Conservation (phyloP, 1,140 invertebrate species). For the Metaphire vulgaris region DNA sequence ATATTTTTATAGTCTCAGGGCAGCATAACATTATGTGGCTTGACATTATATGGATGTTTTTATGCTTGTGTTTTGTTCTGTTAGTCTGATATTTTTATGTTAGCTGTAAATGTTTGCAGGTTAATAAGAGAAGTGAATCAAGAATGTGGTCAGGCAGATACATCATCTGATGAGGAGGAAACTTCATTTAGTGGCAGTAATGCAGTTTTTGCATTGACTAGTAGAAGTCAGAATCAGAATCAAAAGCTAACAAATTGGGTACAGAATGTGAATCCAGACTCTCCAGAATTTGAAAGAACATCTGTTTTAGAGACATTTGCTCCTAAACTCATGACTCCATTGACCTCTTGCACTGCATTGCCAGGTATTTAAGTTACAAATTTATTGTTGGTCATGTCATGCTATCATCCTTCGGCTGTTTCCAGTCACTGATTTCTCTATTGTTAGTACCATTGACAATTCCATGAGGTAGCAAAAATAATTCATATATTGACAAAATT, state of each 20-base stretch:
- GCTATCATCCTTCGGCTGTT: no score
- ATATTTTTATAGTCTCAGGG: no score
- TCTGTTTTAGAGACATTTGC: slow-evolving; percentile 44
- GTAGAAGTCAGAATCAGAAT: neutral
- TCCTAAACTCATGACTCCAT: slow-evolving; percentile 38
- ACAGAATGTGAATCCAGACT: slow-evolving; percentile 12
- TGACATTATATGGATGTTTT: no score
- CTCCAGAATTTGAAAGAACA: slow-evolving; percentile 40
- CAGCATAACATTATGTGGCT: no score
- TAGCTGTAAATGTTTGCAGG: slow-evolving; percentile 33
- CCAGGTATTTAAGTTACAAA: no score
- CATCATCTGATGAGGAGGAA: slow-evolving; percentile 65
- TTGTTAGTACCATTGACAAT: no score
- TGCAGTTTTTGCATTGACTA: slow-evolving; percentile 12
- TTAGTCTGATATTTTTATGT: no score
- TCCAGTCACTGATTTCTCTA: no score
- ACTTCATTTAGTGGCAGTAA: slow-evolving; percentile 52
- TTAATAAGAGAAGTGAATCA: slow-evolving; percentile 53
- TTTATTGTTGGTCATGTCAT: no score
- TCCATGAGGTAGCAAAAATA: no score
- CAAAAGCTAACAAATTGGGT: neutral
- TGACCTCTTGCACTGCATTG: slow-evolving; percentile 39
- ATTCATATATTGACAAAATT: no score
- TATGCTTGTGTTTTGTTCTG: no score
- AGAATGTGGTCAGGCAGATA: slow-evolving; percentile 61